phyloP scores from a whole-genome alignment of 2,888 invertebrate species.

The Agrypnus murinus region DNA sequence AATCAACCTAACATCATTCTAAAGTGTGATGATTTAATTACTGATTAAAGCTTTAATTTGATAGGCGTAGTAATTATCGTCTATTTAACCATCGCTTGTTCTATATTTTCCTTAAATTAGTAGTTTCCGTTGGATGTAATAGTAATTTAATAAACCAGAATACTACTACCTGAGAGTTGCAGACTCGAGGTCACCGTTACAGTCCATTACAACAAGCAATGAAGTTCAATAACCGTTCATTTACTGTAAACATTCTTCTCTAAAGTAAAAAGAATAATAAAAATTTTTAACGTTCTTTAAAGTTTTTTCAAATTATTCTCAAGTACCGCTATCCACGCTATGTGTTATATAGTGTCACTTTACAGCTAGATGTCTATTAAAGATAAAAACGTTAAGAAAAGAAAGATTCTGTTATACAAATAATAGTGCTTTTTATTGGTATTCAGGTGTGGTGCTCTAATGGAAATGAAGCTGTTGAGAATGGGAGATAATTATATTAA shows the following conservation, averaged over 20 bases:
- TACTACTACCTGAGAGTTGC: conserved; percentile 7
- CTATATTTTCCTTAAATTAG: neutral
- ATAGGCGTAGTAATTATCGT: too few relatives aligned
- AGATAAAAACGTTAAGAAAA: neutral
- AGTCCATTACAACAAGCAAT: conserved; percentile 39
- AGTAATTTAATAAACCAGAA: conserved; percentile 19
- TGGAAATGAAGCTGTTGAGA: neutral
- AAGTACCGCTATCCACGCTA: neutral
- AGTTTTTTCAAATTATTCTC: conserved; percentile 4
- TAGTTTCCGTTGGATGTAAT: neutral
- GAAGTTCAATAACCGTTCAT: conserved; percentile 48
- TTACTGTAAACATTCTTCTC: conserved; percentile 39
- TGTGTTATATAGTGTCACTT: neutral
- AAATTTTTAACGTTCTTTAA: conserved; percentile 14
- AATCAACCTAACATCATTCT: too few relatives aligned
- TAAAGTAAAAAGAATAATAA: conserved; percentile 27
- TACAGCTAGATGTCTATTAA: conserved; percentile 3
- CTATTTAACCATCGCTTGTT: too few relatives aligned
- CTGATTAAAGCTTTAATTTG: too few relatives aligned
- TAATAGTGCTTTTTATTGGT: neutral
- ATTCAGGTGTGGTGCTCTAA: conserved; percentile 18
- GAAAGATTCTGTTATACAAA: conserved; percentile 1
- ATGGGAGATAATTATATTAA: neutral
- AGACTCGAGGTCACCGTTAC: conserved; percentile 39
- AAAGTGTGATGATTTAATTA: too few relatives aligned